Evolutionary conservation across 1,140 invertebrate genomes (phyloP).

Genomic region (Ctenoplectra terminalis): DNA sequence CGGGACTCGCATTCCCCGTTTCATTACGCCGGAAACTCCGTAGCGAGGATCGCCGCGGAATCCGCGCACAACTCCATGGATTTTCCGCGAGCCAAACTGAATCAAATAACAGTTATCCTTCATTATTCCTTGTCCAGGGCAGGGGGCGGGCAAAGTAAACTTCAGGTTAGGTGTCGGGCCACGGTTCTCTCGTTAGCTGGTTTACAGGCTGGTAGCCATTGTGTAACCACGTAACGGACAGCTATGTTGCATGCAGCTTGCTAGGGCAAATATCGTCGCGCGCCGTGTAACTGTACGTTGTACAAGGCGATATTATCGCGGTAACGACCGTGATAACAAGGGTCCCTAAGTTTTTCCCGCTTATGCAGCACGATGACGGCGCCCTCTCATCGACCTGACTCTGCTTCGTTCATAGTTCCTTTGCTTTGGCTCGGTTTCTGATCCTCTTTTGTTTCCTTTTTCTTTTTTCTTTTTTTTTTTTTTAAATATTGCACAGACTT

Average conservation of each 20-base stretch:
- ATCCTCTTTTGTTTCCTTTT: background rate
- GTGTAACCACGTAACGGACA: constrained; percentile 60
- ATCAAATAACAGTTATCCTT: constrained; percentile 68
- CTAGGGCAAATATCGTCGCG: constrained; percentile 57
- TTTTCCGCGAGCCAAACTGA: constrained; percentile 47
- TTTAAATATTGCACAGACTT: too few relatives aligned
- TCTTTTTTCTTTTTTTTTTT: too few relatives aligned
- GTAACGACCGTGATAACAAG: constrained; percentile 64
- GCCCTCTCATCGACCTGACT: background rate
- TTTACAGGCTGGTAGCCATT: constrained; percentile 62
- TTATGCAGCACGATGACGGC: background rate
- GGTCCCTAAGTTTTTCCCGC: constrained; percentile 33
- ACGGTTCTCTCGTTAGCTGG: constrained; percentile 64
- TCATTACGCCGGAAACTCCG: constrained; percentile 9
- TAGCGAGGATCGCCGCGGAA: background rate
- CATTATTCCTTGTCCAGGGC: constrained; percentile 58
- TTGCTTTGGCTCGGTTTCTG: background rate
- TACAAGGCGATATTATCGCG: constrained; percentile 62
- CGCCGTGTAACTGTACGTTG: constrained; percentile 29
- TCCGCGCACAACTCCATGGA: constrained; percentile 3
- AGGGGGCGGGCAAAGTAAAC: constrained; percentile 55
- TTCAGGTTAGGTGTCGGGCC: constrained; percentile 59
- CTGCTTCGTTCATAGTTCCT: background rate
- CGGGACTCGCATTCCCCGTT: constrained; percentile 16
- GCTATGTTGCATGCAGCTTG: constrained; percentile 51